Evolutionary conservation across 2,888 invertebrate species (phyloP), one percentile per base, ranked within the genome.

Genomic region (Noctua janthina): DNA sequence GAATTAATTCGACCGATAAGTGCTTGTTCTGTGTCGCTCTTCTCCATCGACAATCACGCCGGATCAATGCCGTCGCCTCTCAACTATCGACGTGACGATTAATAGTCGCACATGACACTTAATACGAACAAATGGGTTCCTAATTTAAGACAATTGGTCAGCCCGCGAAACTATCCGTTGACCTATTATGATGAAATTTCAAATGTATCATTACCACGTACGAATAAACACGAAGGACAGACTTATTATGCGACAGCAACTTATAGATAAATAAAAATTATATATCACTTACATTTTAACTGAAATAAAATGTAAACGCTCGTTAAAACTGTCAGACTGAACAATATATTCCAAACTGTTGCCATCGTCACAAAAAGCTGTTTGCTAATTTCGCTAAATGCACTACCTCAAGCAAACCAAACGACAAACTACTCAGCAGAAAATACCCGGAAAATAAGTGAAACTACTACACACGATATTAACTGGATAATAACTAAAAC

Each of bases 81-180:
- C 86, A 87, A 87, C 89, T 89, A 90, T 91, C 90, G 89, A 92
- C 86, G 89, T 91, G 89, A 93, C 93, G 93, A 94, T 94, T 94
- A 93, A 92, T 92, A 91, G 90, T 88, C 90, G 87, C 89, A 91
- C 88, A 90, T 90, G 92, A 91, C 93, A 92, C 90, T 91, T 94
- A 93, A 94, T 93, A 92, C 91, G 92, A 91, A 95, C 93, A 94
- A 95, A 96, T 95, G 94, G 93, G 90, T 92, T 94, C 93, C 93
- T 95, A 94, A 96, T 96, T 95, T 93, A 93, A 92, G 91, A 90
- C 95, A 95, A 95, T 95, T 95, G 95, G 92, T 85, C 85, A 88
- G 88, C 87, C 89, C 90, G 92, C 92, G 87, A 93, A 93, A 93
- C 91, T 92, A 91, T 89, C 86, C 88, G 89, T 81, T 86, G 86